Conservation (phyloP, 2,113 vertebrate genomes). For the Porphyrio hochstetteri region DNA sequence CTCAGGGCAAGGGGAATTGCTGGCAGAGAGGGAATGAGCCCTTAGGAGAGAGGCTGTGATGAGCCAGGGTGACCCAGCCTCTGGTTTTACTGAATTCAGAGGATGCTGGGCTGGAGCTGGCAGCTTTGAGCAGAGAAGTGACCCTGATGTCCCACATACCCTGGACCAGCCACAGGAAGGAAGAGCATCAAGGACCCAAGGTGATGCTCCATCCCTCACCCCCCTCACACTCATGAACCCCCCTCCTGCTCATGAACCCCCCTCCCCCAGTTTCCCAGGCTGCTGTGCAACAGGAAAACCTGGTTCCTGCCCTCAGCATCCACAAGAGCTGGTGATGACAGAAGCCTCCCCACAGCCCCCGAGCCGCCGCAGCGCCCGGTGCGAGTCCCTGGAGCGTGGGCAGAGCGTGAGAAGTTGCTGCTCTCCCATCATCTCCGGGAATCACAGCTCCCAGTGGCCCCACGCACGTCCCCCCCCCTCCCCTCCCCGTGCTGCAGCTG, state of each 20-base stretch:
- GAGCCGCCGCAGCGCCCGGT: no score
- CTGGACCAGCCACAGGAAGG: background rate
- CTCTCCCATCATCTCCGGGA: background rate
- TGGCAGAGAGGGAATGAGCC: background rate
- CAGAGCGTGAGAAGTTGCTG: background rate
- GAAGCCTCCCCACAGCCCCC: background rate
- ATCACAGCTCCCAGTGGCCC: background rate
- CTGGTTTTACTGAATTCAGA: background rate
- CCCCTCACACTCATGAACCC: background rate
- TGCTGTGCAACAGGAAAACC: background rate
- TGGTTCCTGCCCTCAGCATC: background rate
- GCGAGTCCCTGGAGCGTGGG: rapidly evolving
- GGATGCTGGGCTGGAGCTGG: background rate
- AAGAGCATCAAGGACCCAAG: background rate
- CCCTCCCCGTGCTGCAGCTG: background rate
- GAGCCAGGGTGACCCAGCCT: rapidly evolving
- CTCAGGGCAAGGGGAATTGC: background rate
- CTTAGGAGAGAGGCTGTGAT: background rate
- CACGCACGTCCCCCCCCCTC: background rate
- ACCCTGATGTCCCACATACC: background rate
- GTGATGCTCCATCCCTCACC: background rate
- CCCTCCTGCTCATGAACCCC: no score
- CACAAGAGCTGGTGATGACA: background rate
- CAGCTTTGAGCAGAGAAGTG: background rate
- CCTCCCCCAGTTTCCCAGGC: background rate